Conservation (phyloP, 2,888 invertebrate species). For the Lasioglossum malachurum region DNA sequence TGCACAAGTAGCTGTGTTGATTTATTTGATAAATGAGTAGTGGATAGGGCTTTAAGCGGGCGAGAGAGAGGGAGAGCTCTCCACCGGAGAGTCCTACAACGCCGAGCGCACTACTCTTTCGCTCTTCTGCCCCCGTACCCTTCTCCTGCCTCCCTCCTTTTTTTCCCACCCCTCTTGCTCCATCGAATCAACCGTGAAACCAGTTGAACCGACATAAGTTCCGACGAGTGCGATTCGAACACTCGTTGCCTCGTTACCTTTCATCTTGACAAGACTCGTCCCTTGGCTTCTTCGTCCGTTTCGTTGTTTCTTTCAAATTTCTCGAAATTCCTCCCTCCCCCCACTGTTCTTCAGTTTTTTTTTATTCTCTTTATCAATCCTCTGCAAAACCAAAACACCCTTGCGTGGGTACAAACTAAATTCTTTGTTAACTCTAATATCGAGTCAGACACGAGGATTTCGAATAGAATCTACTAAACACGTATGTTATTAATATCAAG, state of each 20-base stretch:
- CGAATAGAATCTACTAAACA: too few species aligned
- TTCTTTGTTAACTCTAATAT: too few species aligned
- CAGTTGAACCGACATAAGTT: conserved; percentile 75
- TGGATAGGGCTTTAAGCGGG: conserved; percentile 80
- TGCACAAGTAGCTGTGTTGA: conserved; percentile 83
- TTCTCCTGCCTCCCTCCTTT: conserved; percentile 18
- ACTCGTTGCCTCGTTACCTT: conserved; percentile 62
- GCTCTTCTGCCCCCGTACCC: conserved; percentile 67
- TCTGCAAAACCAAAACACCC: neutral
- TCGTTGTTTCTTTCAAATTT: neutral
- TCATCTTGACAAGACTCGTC: conserved; percentile 34
- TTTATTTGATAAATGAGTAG: conserved; percentile 84
- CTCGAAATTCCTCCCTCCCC: too few species aligned
- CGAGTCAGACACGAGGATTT: too few species aligned
- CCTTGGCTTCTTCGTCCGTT: conserved; percentile 6
- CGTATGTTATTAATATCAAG: neutral
- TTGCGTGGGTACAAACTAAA: neutral
- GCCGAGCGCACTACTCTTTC: conserved; percentile 82
- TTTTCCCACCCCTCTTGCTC: conserved; percentile 54
- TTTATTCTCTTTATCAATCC: neutral
- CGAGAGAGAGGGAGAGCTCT: conserved; percentile 79
- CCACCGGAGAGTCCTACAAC: conserved; percentile 84
- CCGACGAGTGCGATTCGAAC: conserved; percentile 70
- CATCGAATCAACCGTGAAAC: conserved; percentile 71
- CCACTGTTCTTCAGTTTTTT: neutral